These are phyloP conservation scores for Stramonita haemastoma DNA, from an alignment of 2,888 invertebrate species.

Conservation along the genomic window DNA sequence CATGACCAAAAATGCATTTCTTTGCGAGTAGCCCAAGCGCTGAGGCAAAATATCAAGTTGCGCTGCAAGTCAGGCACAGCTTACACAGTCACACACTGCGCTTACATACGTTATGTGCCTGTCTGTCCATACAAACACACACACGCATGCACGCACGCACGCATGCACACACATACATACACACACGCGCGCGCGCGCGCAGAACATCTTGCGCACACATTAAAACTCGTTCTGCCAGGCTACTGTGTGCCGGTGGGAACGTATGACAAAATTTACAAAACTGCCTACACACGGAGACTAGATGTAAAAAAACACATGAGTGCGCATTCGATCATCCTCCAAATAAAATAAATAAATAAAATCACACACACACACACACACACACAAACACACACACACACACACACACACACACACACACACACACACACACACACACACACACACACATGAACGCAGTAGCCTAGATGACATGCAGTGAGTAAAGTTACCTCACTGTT, in stretches of 20 bases:
- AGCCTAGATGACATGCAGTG: neutral
- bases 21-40: too few relatives aligned
- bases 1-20: too few relatives aligned
- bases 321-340: too few relatives aligned
- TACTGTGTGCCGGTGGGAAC: neutral
- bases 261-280: too few relatives aligned
- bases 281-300: too few relatives aligned
- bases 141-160: neutral
- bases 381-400: neutral
- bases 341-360: too few relatives aligned
- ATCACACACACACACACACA: neutral
- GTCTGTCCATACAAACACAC: neutral
- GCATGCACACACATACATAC: neutral
- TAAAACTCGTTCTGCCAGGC: neutral
- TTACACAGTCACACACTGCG: neutral
- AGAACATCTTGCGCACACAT: neutral
- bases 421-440: neutral
- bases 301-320: too few relatives aligned
- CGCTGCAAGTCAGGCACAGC: neutral
- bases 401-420: neutral
- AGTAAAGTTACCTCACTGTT: constrained; percentile 76
- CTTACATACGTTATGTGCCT: neutral
- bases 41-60: too few relatives aligned
- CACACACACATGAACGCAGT: neutral
- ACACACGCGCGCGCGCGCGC: neutral